Evolutionary conservation across 2,113 vertebrate species (phyloP).

Genomic region (Takifugu bimaculatus): DNA sequence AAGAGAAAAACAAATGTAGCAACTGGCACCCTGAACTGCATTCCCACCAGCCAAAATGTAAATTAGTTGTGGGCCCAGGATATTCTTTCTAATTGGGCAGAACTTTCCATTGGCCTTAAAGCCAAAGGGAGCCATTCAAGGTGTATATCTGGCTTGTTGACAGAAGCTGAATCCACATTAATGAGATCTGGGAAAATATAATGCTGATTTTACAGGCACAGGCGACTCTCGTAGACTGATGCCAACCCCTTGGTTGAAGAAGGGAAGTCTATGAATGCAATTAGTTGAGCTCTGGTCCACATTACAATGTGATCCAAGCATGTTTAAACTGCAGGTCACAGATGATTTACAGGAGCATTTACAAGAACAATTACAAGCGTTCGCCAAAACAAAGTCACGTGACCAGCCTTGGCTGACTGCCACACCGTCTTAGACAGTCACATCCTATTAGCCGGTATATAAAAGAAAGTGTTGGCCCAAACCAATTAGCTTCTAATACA

Average conservation of each 20-base stretch:
- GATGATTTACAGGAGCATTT: no score
- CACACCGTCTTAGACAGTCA: conserved; percentile 34
- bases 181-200: conserved; percentile 28
- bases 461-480: conserved; percentile 43
- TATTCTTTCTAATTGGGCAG: neutral
- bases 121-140: neutral
- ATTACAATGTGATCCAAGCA: no score
- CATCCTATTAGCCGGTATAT: conserved; percentile 56
- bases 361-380: no score
- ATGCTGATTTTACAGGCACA: neutral
- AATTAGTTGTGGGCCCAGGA: neutral
- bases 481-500: conserved; percentile 45
- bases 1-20: conserved; percentile 7
- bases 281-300: neutral
- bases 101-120: neutral
- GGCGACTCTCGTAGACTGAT: neutral
- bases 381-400: neutral
- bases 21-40: no score
- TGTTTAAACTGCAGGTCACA: no score
- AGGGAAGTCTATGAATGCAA: neutral
- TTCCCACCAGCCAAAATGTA: no score
- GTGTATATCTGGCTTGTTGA: neutral
- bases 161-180: conserved; percentile 1
- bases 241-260: neutral
- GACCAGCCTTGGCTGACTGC: conserved; percentile 10